Percentiles rank a stretch among this genome's conserved stretches.
Evolutionary conservation across 1,140 invertebrate genomes (phyloP).

Genomic region (Dendroctonus ponderosae): DNA sequence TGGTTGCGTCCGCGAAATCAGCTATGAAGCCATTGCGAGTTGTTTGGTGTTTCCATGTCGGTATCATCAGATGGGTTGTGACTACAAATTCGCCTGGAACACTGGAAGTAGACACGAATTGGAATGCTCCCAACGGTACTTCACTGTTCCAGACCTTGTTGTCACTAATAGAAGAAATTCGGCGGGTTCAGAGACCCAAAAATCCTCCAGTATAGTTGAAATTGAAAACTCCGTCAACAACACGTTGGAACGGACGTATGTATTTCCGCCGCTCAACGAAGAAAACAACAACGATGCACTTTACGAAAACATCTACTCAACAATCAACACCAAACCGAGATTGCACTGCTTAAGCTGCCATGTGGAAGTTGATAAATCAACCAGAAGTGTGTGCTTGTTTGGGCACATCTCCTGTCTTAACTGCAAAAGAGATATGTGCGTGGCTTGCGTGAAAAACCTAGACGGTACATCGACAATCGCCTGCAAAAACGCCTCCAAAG

Average conservation of each 20-base stretch:
- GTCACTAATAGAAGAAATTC: conserved; percentile 2
- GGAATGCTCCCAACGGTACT: conserved; percentile 20
- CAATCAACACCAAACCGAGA: neutral
- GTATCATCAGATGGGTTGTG: conserved; percentile 28
- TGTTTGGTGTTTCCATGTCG: conserved; percentile 29
- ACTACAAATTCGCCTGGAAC: conserved; percentile 11
- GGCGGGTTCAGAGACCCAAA: neutral
- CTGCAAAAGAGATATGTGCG: conserved; percentile 35
- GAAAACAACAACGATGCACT: conserved; percentile 1
- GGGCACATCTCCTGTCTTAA: conserved; percentile 35
- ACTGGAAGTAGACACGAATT: conserved; percentile 17
- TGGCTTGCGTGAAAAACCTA: conserved; percentile 30
- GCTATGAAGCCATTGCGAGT: conserved; percentile 21
- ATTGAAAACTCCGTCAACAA: neutral
- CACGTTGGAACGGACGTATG: neutral
- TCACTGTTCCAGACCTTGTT: conserved; percentile 16
- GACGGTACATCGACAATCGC: conserved; percentile 26
- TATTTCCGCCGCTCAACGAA: neutral
- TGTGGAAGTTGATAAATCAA: conserved; percentile 11
- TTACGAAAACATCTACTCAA: conserved; percentile 21
- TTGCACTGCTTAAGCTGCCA: conserved; percentile 33
- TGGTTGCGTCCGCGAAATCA: conserved; percentile 9
- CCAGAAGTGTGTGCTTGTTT: conserved; percentile 32
- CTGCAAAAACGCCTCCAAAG: conserved; percentile 37
- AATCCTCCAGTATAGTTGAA: conserved; percentile 3